These are phyloP conservation scores for Akabosia matsudoensis DNA, from an alignment of 1,140 invertebrate species.

Conservation along the genomic window DNA sequence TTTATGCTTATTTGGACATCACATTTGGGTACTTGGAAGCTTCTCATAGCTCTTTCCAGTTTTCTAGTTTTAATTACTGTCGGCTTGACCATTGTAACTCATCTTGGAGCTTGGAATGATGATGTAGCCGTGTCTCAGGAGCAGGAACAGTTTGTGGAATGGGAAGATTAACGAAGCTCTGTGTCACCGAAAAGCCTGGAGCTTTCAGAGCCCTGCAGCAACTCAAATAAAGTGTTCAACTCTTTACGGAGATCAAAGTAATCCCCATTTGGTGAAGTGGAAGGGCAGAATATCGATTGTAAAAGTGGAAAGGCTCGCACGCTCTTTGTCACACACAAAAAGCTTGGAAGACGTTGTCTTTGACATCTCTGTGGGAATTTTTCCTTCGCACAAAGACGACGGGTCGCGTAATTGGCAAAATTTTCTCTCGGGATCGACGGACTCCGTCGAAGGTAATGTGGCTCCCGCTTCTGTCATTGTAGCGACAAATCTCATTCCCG, in stretches of 20 bases:
- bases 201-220: conserved; percentile 7
- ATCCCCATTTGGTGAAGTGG: conserved; percentile 27
- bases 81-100: not conserved
- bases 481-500: not conserved
- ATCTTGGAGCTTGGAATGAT: not conserved
- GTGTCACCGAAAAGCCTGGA: conserved; percentile 37
- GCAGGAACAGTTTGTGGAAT: conserved; percentile 10
- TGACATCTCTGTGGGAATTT: conserved; percentile 11
- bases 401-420: conserved; percentile 12
- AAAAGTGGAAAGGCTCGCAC: not conserved
- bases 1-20: no score
- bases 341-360: conserved; percentile 1
- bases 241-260: conserved; percentile 17
- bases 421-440: conserved; percentile 2
- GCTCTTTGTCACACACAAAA: not conserved
- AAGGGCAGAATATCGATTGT: conserved; percentile 22
- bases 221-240: conserved; percentile 33
- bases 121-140: not conserved
- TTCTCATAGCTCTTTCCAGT: no score
- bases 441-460: not conserved
- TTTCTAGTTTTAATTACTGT: not conserved
- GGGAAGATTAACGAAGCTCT: conserved; percentile 36
- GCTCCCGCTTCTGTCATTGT: not conserved
- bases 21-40: no score
- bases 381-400: conserved; percentile 14